Conservation (phyloP, 2,797 vertebrate genomes). For the Scarus forsteni region DNA sequence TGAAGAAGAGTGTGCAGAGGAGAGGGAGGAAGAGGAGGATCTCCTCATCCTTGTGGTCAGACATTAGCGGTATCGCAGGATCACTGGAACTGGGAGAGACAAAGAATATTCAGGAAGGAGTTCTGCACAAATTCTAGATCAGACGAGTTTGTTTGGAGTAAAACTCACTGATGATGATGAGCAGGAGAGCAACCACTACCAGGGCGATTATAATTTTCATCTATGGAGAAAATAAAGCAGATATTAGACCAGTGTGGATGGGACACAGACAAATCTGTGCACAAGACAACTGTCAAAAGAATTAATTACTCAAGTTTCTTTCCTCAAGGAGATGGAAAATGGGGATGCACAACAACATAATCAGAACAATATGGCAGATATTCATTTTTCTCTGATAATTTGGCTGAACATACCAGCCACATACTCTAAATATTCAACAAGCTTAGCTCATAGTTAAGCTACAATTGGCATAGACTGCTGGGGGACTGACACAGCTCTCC, state of each 20-base stretch:
- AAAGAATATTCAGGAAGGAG: background rate
- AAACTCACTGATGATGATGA: conserved; percentile 96
- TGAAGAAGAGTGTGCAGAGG: conserved; percentile 65
- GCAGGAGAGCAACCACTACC: conserved; percentile 89
- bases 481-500: too few species aligned
- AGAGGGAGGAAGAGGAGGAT: conserved; percentile 32
- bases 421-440: too few species aligned
- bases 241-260: background rate
- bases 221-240: conserved; percentile 75
- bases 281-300: too few species aligned
- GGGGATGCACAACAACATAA: too few species aligned
- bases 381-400: too few species aligned
- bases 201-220: conserved; percentile 94
- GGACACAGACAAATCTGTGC: background rate
- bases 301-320: too few species aligned
- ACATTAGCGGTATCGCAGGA: conserved; percentile 89
- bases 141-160: background rate
- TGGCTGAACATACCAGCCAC: too few species aligned
- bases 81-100: conserved; percentile 89
- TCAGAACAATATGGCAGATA: too few species aligned
- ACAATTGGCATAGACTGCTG: too few species aligned
- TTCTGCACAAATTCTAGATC: background rate
- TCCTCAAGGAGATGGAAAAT: too few species aligned
- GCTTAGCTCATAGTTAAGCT: too few species aligned
- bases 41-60: conserved; percentile 52